Evolutionary conservation across 2,797 vertebrate species (phyloP), one percentile per base, ranked within the genome.

Genomic region (Pseudomugil gertrudae): DNA sequence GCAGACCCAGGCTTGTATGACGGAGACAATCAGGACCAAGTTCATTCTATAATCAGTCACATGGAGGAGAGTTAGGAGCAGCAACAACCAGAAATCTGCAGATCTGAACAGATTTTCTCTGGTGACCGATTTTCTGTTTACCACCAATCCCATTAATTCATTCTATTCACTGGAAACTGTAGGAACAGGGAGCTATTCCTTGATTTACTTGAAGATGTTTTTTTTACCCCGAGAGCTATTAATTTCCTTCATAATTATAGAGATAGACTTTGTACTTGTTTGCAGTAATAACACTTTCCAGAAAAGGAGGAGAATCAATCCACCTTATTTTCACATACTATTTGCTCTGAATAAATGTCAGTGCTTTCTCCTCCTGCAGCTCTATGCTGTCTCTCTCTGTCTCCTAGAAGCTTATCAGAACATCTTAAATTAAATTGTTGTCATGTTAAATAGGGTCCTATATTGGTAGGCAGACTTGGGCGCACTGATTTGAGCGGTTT

Each of bases 281-380:
- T 69, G 69, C 45, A 57, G 55, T 80, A 66, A 68, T 75, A 51
- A 73, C 43, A 53, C 24, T 70, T 63, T 65, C 51, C 66, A 72
- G 72, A 72, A 78, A 79, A 73, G 35, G 48, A 57, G 58, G 55
- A 51, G 47, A 81, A 79, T 81, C 63, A 79, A 77, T 80, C 63
- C 58, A 36, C 57, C 72, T 77, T 79, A 78, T 80, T 85, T 83
- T 74, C 56, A 80, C 78, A 74, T 48, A 57, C 59, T 65, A 32
- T 78, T 83, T 84, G 62, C 73, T 60, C 59, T 69, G 66, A 84
- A 79, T 85, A 76, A 72, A 81, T 85, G 81, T 81, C 74, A 75
- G 36, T 21, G 48, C 58, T 66, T 40, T 35, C 43, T 72, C 57
- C 68, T 69, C 53, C 43, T 69, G 68, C 66, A 78, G 66, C 50